phyloP scores from a whole-genome alignment of 2,888 invertebrate genomes.

The Noctua janthe region DNA sequence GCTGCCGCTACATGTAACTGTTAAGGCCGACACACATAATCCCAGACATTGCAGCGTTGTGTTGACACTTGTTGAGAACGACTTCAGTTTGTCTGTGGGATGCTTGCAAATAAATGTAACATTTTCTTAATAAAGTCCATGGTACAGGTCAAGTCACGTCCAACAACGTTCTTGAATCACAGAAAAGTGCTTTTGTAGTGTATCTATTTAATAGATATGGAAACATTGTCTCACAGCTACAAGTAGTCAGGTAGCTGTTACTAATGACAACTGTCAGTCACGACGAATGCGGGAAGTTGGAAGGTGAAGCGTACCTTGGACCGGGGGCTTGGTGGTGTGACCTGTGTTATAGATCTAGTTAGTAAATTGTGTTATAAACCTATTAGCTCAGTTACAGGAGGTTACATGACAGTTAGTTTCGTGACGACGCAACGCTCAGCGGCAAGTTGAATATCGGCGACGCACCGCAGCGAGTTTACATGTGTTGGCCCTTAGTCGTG shows the following conservation, averaged over 20 bases:
- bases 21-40: background rate
- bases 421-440: background rate
- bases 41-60: background rate
- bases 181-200: background rate
- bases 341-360: too few species aligned
- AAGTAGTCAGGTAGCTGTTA: too few species aligned
- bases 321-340: too few species aligned
- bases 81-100: background rate
- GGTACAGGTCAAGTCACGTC: background rate
- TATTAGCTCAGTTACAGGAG: too few species aligned
- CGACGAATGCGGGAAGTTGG: too few species aligned
- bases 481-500: background rate
- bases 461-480: too few species aligned
- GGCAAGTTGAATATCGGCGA: background rate
- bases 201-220: too few species aligned
- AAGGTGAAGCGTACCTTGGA: too few species aligned
- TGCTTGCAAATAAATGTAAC: background rate
- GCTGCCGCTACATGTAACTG: background rate
- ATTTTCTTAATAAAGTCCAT: background rate
- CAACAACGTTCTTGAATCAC: background rate
- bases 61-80: background rate
- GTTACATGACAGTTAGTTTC: background rate
- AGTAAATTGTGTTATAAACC: too few species aligned
- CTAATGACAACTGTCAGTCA: too few species aligned
- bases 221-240: too few species aligned